Base-by-base conservation (phyloP, 2,113 vertebrate species). In the Turnix velox region DNA sequence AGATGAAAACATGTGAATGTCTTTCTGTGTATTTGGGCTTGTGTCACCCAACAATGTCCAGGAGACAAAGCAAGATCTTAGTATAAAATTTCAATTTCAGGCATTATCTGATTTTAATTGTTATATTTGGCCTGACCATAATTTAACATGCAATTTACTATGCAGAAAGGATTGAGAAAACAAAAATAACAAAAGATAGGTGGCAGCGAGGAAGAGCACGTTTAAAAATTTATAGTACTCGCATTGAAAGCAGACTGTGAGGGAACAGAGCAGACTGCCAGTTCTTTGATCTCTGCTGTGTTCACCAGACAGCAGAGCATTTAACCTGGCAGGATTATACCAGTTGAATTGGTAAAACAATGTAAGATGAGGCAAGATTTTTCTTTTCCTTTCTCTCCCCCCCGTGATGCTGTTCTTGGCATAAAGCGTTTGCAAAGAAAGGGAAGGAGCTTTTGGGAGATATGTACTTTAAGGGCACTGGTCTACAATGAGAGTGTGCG, bases 401-500 rank as follows among this genome's bases (percentile, higher is more conserved):
- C 5, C 14, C 33, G 24, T 35, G 48, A 6, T n/a, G 11, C 18
- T 78, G 9, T 31, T 85, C 24, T 76, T 65, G 7, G 6, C 2
- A 0, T 83, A 43, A 82, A 72, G 24, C 12, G 12, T 30, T 78
- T 63, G 37, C 20, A 68, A 22, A 40, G 17, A 33, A 73, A 83
- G 24, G 27, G 43, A 65, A 68, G 45, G 37, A 31, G 22, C 19
- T 83, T 72, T 40, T 37, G 37, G 18, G 42, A 37, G 8, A 24
- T 57, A 37, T 33, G 10, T 39, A 1, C 27, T 67, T 67, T 51
- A 75, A 37, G n/a, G 69, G 23, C 51, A 27, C 23, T 62, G 18
- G 25, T 75, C 52, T 43, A n/a, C 62, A 63, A 2, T 0, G 0
- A 23, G 39, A 62, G 28, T 4, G 19, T 33, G 49, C n/a, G 45